phyloP scores from a whole-genome alignment of 2,888 invertebrate genomes.

The Chrysotoxum bicinctum region DNA sequence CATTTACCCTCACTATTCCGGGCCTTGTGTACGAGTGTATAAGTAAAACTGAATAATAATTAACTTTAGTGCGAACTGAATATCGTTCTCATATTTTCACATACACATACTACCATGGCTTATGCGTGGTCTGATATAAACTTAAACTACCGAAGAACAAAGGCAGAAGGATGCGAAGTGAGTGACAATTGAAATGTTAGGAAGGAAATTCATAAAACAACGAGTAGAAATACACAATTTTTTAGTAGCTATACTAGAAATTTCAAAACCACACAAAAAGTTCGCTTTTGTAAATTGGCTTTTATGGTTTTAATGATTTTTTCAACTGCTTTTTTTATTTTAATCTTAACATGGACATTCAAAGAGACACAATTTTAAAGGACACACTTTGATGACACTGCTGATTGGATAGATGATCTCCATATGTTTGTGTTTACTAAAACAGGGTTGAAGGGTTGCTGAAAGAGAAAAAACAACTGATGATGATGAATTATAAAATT shows the following conservation, averaged over 20 bases:
- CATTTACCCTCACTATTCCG: background rate
- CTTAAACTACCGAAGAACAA: background rate
- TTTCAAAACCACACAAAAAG: background rate
- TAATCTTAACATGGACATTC: background rate
- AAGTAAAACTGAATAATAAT: slow-evolving; percentile 16
- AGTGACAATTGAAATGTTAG: background rate
- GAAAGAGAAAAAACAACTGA: too few species aligned
- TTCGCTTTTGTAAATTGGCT: background rate
- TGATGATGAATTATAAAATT: too few species aligned
- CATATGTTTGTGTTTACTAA: too few species aligned
- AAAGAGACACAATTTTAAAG: too few species aligned
- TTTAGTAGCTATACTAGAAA: background rate
- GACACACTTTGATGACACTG: background rate
- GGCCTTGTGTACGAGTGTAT: background rate
- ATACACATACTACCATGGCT: background rate
- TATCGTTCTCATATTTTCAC: background rate
- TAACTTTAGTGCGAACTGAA: slow-evolving; percentile 5
- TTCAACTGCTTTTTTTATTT: background rate
- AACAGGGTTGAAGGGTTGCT: too few species aligned
- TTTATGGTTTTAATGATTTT: background rate
- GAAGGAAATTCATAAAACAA: background rate
- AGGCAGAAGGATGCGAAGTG: background rate
- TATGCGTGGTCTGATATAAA: slow-evolving; percentile 8
- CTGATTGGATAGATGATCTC: background rate
- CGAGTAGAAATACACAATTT: background rate